Conservation (phyloP, 2,888 invertebrate genomes). For the Merodon equestris region DNA sequence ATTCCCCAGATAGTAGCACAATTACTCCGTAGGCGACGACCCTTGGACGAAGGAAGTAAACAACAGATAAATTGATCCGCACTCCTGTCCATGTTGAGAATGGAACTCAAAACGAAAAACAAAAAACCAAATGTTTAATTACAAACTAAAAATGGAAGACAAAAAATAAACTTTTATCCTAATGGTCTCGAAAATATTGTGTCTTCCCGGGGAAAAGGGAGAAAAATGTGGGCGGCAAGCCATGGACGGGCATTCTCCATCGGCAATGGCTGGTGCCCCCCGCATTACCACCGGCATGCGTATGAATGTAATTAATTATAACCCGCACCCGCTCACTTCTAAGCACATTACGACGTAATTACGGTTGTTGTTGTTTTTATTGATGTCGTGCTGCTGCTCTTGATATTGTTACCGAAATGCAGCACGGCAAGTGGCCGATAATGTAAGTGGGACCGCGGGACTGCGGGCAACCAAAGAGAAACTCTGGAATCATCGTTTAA, state of each 20-base stretch:
- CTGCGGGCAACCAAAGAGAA: neutral
- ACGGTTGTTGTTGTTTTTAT: conserved; percentile 33
- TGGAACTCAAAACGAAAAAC: conserved; percentile 1
- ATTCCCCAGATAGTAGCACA: conserved; percentile 25
- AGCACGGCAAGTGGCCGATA: conserved; percentile 8
- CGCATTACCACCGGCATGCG: conserved; percentile 45
- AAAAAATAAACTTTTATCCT: neutral
- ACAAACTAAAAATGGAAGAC: conserved; percentile 21
- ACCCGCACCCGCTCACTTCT: conserved; percentile 52
- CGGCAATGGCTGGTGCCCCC: conserved; percentile 26
- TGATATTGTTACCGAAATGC: conserved; percentile 45
- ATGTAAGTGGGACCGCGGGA: conserved; percentile 2
- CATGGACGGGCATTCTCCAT: neutral
- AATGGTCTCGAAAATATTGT: conserved; percentile 26
- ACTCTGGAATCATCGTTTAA: conserved; percentile 26
- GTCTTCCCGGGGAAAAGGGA: neutral
- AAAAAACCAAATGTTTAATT: conserved; percentile 24
- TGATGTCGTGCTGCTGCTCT: too few relatives aligned
- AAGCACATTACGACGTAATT: conserved; percentile 50
- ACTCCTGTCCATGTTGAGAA: neutral
- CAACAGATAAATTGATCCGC: too few relatives aligned
- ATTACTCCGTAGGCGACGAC: neutral
- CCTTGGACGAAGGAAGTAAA: neutral
- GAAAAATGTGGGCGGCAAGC: conserved; percentile 35
- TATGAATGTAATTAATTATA: conserved; percentile 53